phyloP scores from a whole-genome alignment of 2,113 vertebrate genomes.

The Syngnathus typhle region DNA sequence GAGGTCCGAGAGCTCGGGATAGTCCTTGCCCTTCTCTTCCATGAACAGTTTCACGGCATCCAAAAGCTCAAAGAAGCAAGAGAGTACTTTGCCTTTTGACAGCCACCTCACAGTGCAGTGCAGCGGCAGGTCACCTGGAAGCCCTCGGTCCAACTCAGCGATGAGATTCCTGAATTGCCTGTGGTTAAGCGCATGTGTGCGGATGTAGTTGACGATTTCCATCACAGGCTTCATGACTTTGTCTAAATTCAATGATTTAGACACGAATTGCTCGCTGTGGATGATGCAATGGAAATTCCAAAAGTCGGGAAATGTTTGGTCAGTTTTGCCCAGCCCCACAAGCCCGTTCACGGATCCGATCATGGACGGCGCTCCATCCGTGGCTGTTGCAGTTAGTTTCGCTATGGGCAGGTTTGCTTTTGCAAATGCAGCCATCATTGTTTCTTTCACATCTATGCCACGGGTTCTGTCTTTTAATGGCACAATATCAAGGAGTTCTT shows the following conservation, averaged over 20 bases:
- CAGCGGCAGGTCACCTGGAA: conserved; percentile 26
- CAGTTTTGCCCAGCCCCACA: conserved; percentile 2
- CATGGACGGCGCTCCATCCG: neutral
- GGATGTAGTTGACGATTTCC: conserved; percentile 36
- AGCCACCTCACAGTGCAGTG: conserved; percentile 24
- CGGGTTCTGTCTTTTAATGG: conserved; percentile 31
- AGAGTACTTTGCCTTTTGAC: conserved; percentile 34
- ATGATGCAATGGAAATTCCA: neutral
- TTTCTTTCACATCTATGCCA: conserved; percentile 41
- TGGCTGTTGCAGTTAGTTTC: conserved; percentile 19
- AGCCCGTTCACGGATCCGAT: neutral
- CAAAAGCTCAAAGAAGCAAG: conserved; percentile 32
- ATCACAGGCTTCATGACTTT: conserved; percentile 41
- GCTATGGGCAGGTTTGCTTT: conserved; percentile 12
- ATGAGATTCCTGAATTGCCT: conserved; percentile 32
- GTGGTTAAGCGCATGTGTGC: conserved; percentile 32
- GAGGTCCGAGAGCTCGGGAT: conserved; percentile 22
- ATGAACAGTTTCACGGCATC: conserved; percentile 27
- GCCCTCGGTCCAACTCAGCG: conserved; percentile 33
- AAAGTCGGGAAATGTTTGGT: neutral
- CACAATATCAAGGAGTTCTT: conserved; percentile 27
- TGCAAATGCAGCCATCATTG: conserved; percentile 18
- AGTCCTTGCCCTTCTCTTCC: conserved; percentile 25
- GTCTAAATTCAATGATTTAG: conserved; percentile 41
- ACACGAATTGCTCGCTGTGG: neutral